Evolutionary conservation across 2,113 vertebrate species (phyloP), one percentile per base, ranked within the genome.

Genomic region (Bujurquina vittata): DNA sequence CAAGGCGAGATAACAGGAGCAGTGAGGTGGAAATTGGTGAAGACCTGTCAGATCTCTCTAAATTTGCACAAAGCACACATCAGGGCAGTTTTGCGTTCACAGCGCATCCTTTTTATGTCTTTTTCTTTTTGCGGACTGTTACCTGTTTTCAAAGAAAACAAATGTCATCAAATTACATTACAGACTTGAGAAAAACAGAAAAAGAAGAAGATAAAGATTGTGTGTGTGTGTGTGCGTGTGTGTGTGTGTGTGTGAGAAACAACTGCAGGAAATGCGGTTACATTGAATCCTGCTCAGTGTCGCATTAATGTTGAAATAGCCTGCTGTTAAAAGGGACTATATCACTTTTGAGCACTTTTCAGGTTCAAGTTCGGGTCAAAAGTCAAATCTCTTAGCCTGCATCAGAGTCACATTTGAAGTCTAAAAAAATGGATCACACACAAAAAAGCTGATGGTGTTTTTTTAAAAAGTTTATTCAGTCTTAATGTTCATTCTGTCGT

Each of bases 1-100:
- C 76, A 89, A 74, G 79, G 63, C 22, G 10, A 87, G 81, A 90
- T 91, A 91, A 90, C 82, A 59, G 75, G 74, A 55, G 83, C 85
- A 79, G 65, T 86, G 88, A 86, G 63, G 69, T 89, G 81, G 84
- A 94, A 91, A 90, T 23, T 67, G 77, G 60, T 46, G 59, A 78
- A 23, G 83, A 91, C 77, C 79, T 85, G 80, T 88, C 79, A 86
- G 43, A 86, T 79, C 67, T 59, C 57, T 37, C 60, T 46, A 87
- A 78, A 87, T 81, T 63, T 83, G 73, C 59, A 72, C 81, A 85
- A 63, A 57, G 33, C 83, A 78, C 49, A 52, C 26, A 76, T 80
- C 78, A 74, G 83, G 78, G 80, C 88, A 84, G 77, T 80, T 89
- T 86, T 80, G 86, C 55, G 55, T 77, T 81, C 67, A 58, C 31